Evolutionary conservation across 2,888 invertebrate genomes (phyloP).

Genomic region (Euplexia lucipara): DNA sequence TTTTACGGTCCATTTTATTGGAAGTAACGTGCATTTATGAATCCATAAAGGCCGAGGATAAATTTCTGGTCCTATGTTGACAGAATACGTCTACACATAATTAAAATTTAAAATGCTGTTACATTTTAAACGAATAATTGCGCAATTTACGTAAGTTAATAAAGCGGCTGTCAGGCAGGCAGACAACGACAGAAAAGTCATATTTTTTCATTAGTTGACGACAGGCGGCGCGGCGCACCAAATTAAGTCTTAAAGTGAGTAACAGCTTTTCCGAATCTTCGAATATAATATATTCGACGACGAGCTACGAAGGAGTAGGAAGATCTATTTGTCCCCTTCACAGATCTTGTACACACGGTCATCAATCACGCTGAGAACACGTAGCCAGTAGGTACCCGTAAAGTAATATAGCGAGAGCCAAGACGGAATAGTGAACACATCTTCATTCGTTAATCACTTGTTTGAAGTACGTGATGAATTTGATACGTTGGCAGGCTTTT

Average conservation of each 20-base stretch:
- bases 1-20: constrained; percentile 68
- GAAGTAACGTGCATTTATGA: constrained; percentile 54
- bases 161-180: constrained; percentile 59
- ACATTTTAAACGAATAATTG: constrained; percentile 63
- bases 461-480: constrained; percentile 26
- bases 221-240: constrained; percentile 57
- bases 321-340: constrained; percentile 35
- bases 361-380: constrained; percentile 48
- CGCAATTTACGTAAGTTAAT: constrained; percentile 67
- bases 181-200: constrained; percentile 62
- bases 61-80: constrained; percentile 35
- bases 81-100: constrained; percentile 4
- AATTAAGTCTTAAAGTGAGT: constrained; percentile 62
- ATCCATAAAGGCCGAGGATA: constrained; percentile 49
- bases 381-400: constrained; percentile 1
- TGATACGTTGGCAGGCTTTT: too few relatives aligned
- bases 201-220: constrained; percentile 72
- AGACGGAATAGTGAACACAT: constrained; percentile 38
- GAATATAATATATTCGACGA: constrained; percentile 23
- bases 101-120: constrained; percentile 14
- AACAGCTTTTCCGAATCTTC: constrained; percentile 38
- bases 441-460: constrained; percentile 52
- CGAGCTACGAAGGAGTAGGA: constrained; percentile 6
- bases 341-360: constrained; percentile 36
- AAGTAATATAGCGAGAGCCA: constrained; percentile 35